phyloP scores from a whole-genome alignment of 2,888 invertebrate genomes.

The Acanthacorydalis orientalis region DNA sequence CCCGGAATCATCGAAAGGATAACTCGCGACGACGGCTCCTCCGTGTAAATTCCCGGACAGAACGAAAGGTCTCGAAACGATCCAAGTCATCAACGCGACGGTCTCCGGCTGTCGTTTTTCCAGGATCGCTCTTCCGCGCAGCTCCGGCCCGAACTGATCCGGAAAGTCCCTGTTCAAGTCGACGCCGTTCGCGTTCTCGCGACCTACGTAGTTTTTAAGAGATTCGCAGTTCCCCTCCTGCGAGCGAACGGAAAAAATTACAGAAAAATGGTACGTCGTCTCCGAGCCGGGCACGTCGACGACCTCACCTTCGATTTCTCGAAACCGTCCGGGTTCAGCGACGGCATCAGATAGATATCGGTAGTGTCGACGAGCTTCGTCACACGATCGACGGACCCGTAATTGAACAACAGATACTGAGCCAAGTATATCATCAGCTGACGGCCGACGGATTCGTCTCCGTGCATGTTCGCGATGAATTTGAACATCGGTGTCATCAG shows the following conservation, averaged over 20 bases:
- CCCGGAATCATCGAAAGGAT: slow-evolving; percentile 84
- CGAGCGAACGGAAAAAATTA: too few relatives aligned
- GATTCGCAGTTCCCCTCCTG: slow-evolving; percentile 71
- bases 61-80: slow-evolving; percentile 72
- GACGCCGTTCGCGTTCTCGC: slow-evolving; percentile 62
- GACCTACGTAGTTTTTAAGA: slow-evolving; percentile 43
- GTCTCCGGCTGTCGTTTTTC: slow-evolving; percentile 66
- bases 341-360: slow-evolving; percentile 90
- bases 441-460: slow-evolving; percentile 81
- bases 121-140: slow-evolving; percentile 29
- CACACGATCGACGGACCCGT: slow-evolving; percentile 49
- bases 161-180: slow-evolving; percentile 91
- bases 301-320: slow-evolving; percentile 55
- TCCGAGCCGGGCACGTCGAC: too few relatives aligned
- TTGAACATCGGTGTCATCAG: slow-evolving; percentile 76
- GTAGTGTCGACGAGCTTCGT: slow-evolving; percentile 67
- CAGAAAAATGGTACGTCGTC: too few relatives aligned
- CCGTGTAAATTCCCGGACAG: slow-evolving; percentile 89
- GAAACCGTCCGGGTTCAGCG: slow-evolving; percentile 96
- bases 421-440: slow-evolving; percentile 70
- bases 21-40: slow-evolving; percentile 95
- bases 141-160: slow-evolving; percentile 49
- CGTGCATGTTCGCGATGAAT: slow-evolving; percentile 93
- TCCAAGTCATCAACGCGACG: slow-evolving; percentile 75
- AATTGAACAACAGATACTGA: slow-evolving; percentile 64